A percentile compares a stretch with the other conserved stretches of the same genome.
Evolutionary conservation across 1,140 invertebrate genomes (phyloP).

Genomic region (Dendrolimus kikuchii): DNA sequence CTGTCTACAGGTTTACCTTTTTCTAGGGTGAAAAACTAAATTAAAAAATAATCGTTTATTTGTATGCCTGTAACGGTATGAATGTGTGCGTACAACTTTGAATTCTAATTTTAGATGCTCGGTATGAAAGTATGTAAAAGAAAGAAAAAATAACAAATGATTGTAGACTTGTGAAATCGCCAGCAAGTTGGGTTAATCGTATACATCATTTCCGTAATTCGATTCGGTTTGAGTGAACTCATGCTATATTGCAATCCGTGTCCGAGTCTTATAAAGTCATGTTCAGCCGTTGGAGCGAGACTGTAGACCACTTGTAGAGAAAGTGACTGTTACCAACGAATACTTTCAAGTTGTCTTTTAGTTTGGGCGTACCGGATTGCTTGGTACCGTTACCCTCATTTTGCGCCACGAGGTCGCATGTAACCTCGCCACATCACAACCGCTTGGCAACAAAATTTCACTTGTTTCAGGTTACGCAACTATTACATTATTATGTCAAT

Average conservation of each 20-base stretch:
- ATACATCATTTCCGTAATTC: no score
- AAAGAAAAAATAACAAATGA: no score
- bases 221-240: no score
- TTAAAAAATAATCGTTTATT: no score
- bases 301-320: constrained; percentile 57
- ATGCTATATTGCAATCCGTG: not conserved
- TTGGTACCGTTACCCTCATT: constrained; percentile 54
- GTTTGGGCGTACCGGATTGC: constrained; percentile 22
- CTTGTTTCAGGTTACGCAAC: constrained; percentile 22
- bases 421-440: constrained; percentile 31
- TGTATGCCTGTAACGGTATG: no score
- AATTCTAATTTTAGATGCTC: no score
- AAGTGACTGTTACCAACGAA: constrained; percentile 55
- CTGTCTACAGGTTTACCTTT: no score
- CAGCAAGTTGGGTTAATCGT: no score
- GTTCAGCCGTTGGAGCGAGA: constrained; percentile 21
- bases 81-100: no score
- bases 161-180: no score
- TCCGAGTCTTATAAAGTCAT: constrained; percentile 14
- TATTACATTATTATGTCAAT: constrained; percentile 4
- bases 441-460: constrained; percentile 28
- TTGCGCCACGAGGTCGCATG: constrained; percentile 43
- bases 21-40: no score
- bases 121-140: no score
- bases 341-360: constrained; percentile 56